Base-by-base conservation (phyloP, 2,113 vertebrate genomes). In the Gnathonemus echidnorhynchus region DNA sequence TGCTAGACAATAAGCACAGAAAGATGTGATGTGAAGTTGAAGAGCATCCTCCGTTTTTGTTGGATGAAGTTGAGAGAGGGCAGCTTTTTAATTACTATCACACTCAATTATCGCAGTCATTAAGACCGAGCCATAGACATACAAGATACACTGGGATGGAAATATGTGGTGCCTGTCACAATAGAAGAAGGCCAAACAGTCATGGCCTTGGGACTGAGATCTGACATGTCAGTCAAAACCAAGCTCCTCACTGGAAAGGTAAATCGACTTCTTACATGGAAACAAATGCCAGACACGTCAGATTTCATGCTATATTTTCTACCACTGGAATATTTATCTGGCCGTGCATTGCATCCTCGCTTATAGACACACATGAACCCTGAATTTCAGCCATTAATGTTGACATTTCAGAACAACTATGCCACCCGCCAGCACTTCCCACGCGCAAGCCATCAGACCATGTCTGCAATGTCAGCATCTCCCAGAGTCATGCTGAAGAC, bases 381-480 rank as follows among this genome's bases (percentile, higher is more conserved):
- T n/a, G 27, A 80, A 42, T 35, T 7, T 31, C 49, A 31, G 31
- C 24, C 39, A 21, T 48, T 62, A 17, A 80, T 86, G 53, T 15
- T 80, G 80, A 48, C 19, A 35, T n/a, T 24, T 56, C 21, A 58
- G 88, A 84, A 52, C 49, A 52, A 27, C 49, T n/a, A 86, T 42
- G 4, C 52, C 21, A 62, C 53, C 80, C 39, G 62, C 53, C 21
- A 74, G 6, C 11, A 17, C 50, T 13, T 35, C 45, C 46, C 88
- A 80, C 48, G 31, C 19, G 11, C 15, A 24, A 42, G 39, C 39
- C 58, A 15, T 66, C 45, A 52, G 89, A 24, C 35, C 56, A 24
- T 70, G 46, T 50, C 56, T 74, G 89, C 58, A 45, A 52, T 17
- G 89, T 90, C 89, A 87, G 89, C 89, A 90, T 15, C 56, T 86